These are phyloP conservation scores for Chondrilla cf. caribensis DNA, from an alignment of 37 sponge, comb jelly and placozoan species.

Conservation along the genomic window DNA sequence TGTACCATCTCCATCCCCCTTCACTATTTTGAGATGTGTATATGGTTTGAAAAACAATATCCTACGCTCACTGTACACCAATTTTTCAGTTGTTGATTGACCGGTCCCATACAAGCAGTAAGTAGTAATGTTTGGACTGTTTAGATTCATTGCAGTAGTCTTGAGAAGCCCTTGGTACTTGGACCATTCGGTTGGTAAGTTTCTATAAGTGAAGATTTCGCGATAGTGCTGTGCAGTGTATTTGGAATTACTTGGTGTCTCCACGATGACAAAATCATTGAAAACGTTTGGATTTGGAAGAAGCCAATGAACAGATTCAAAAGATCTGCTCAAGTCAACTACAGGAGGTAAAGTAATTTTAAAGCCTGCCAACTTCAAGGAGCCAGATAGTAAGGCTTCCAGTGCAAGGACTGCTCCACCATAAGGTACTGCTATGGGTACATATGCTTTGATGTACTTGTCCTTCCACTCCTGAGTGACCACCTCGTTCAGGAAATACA, in stretches of 20 bases:
- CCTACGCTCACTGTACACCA: too few species aligned
- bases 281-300: constrained; percentile 24
- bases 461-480: constrained; percentile 57
- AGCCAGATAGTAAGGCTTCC: too few species aligned
- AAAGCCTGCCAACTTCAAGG: too few species aligned
- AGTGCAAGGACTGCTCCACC: constrained; percentile 11
- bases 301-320: constrained; percentile 15
- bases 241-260: constrained; percentile 4
- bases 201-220: constrained; percentile 46
- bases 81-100: constrained; percentile 20
- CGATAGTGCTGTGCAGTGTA: constrained; percentile 74
- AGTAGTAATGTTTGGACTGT: constrained; percentile 53
- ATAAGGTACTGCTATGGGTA: constrained; percentile 41
- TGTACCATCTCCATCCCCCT: constrained; percentile 67
- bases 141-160: constrained; percentile 25
- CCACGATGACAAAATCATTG: constrained; percentile 5
- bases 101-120: constrained; percentile 67
- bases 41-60: background rate
- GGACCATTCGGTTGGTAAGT: constrained; percentile 25
- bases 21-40: background rate
- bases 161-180: constrained; percentile 29
- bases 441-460: constrained; percentile 37
- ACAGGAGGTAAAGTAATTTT: background rate
- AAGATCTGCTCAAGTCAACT: background rate
- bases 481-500: constrained; percentile 47